Base-by-base conservation (phyloP, 2,797 vertebrate genomes). In the Erpetoichthys calabaricus region DNA sequence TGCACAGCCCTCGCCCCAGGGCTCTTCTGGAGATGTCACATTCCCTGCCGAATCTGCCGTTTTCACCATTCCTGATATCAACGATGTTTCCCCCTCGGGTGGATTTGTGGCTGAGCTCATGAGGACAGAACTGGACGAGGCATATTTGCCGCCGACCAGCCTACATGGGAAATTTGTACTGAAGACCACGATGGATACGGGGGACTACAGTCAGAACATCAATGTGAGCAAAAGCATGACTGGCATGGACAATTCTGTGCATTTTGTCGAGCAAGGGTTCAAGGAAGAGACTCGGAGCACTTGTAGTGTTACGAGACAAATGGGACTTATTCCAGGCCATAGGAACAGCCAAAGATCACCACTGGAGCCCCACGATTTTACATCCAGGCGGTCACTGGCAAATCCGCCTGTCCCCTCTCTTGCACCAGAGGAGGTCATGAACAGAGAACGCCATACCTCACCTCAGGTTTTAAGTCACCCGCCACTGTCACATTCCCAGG, bases 21-120 rank as follows among this genome's bases (percentile, higher is more conserved):
- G 75, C 59, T 62, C 75, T 2, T 67, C 77, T 46, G 66, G 66
- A 2, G 80, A 83, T 58, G 71, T 83, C 57, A 75, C 85, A 50
- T 86, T 85, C 56, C 47, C 51, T 8, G 42, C 62, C 8, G 60
- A 61, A 3, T n/a, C 80, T 0, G 61, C 78, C 55, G 60, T 71
- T 9, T 79, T 78, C 66, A 90, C 88, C 71, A 80, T 95, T 67
- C 88, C 91, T 10, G 94, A 97, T 68, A 91, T 98, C 72, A 90
- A 79, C 45, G 91, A 98, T 6, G 90, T 96, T 50, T 93, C 92
- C 1, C 94, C 94, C 3, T 90, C 90, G 1, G 94, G 93, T 56
- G 95, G 95, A 66, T 97, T 98, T 43, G 92, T 98, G 60, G 95
- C 94, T 0, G 95, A 98, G 70, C 86, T 98, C 57, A 91, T 98